A percentile compares a stretch with the other conserved stretches of the same genome.
Conservation (phyloP, 2,888 invertebrate species). For the Drosophila suboccidentalis region DNA sequence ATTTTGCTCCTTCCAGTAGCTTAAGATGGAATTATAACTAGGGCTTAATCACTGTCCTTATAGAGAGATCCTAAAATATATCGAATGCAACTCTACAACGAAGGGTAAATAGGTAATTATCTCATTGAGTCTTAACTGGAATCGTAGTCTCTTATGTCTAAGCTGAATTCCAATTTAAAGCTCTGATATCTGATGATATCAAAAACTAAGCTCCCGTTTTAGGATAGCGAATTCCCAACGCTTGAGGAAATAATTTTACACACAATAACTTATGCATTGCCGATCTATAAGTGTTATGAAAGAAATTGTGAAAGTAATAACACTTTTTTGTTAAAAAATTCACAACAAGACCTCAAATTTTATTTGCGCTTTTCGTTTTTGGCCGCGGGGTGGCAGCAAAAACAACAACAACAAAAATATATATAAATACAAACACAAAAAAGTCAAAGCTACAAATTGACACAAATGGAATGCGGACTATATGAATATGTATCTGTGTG, state of each 20-base stretch:
- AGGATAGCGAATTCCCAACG: background rate
- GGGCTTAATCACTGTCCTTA: too few relatives aligned
- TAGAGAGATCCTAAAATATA: too few relatives aligned
- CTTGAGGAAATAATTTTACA: conserved; percentile 4
- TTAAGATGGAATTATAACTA: too few relatives aligned
- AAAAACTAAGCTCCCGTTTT: too few relatives aligned
- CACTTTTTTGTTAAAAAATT: conserved; percentile 44
- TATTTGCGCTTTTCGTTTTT: conserved; percentile 32
- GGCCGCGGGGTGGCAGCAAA: background rate
- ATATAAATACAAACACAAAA: conserved; percentile 7
- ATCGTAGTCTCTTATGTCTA: too few relatives aligned
- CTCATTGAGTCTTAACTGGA: too few relatives aligned
- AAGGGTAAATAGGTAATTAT: too few relatives aligned
- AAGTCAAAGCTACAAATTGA: conserved; percentile 70
- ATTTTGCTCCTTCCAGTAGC: too few relatives aligned
- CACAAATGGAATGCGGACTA: conserved; percentile 68
- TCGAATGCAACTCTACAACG: too few relatives aligned
- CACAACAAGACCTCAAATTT: conserved; percentile 36
- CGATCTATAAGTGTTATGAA: conserved; percentile 25
- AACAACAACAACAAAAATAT: background rate
- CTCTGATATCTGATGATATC: too few relatives aligned
- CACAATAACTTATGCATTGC: conserved; percentile 9
- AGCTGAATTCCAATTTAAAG: too few relatives aligned
- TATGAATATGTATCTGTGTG: conserved; percentile 11
- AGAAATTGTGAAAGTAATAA: conserved; percentile 43